Evolutionary conservation across 2,113 vertebrate species (phyloP), one percentile per base, ranked within the genome.

Genomic region (Zosterops lateralis): DNA sequence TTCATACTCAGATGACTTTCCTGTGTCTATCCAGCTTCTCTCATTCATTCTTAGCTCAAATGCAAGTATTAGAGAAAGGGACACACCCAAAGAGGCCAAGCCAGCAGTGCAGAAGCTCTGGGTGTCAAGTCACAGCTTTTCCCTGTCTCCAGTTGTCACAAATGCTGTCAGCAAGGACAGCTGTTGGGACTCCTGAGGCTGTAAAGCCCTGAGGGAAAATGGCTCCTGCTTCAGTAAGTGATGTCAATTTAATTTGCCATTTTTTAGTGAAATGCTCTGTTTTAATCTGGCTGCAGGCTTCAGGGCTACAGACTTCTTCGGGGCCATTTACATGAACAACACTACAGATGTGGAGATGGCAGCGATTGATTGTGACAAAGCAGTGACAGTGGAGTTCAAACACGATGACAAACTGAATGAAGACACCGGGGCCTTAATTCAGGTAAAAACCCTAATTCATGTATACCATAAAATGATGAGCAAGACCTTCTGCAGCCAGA

Each of bases 341-440:
- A 99, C 99, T 64, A 99, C 99, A 0, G 99, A 99, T 7, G 96
- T 99, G 6, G 99, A 99, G 91, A 99, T 99, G 99, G 99, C 99
- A 6, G 99, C 98, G 1, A 88, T 99, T 56, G 99, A 99, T 36
- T 98, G 99, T 36, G 98, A 99, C 96, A 99, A 99, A 88, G 98
- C 99, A 0, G 95, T 99, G 88, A 99, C 99, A 0, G 99, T 99
- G 36, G 99, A 99, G 95, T 99, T 99, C 95, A 99, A 99, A 76
- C 99, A 99, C 0, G 99, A 99, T 17, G 99, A 99, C 97, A 97
- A 98, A 29, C 98, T 99, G 60, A 98, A 96, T 7, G 99, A 99
- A 95, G 99, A 99, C 87, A 91, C 53, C 0, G 99, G 99, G 3
- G 99, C 99, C 6, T 93, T 99, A 82, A 98, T 98, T 91, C 98